These are phyloP conservation scores for Orius laevigatus DNA, from an alignment of 1,140 invertebrate genomes.

Conservation along the genomic window DNA sequence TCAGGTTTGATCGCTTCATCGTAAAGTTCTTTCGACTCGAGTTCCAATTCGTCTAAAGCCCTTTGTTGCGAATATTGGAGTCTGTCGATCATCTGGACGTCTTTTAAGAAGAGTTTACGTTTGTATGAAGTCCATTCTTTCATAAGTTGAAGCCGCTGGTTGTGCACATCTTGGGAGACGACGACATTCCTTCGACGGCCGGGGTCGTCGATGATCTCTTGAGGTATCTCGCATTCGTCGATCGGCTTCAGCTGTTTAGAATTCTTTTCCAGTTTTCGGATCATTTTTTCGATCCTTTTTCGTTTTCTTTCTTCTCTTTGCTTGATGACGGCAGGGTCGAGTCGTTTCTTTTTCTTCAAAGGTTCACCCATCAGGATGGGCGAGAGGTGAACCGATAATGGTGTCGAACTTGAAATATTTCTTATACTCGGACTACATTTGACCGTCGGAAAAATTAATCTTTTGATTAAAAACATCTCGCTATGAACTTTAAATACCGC, in stretches of 20 bases:
- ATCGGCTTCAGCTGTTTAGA: slow-evolving; percentile 65
- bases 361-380: too few species aligned
- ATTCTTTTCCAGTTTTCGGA: slow-evolving; percentile 58
- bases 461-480: too few species aligned
- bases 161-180: slow-evolving; percentile 32
- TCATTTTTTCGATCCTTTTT: slow-evolving; percentile 68
- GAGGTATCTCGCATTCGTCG: slow-evolving; percentile 56
- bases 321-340: slow-evolving; percentile 57
- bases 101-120: slow-evolving; percentile 36
- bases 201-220: slow-evolving; percentile 43
- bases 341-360: too few species aligned
- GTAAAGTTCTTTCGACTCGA: slow-evolving; percentile 67
- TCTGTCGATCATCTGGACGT: slow-evolving; percentile 48
- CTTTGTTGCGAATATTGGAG: slow-evolving; percentile 46
- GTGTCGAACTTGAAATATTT: too few species aligned
- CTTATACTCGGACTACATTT: too few species aligned
- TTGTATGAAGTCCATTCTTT: slow-evolving; percentile 62
- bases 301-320: slow-evolving; percentile 60
- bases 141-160: slow-evolving; percentile 36
- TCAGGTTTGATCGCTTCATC: slow-evolving; percentile 63
- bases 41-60: slow-evolving; percentile 56
- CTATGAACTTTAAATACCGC: too few species aligned
- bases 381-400: too few species aligned
- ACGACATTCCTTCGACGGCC: slow-evolving; percentile 30
- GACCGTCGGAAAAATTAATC: too few species aligned